These are phyloP conservation scores for Lepidocyrtoides sp. DNA, from an alignment of 2,888 invertebrate genomes.

Conservation along the genomic window DNA sequence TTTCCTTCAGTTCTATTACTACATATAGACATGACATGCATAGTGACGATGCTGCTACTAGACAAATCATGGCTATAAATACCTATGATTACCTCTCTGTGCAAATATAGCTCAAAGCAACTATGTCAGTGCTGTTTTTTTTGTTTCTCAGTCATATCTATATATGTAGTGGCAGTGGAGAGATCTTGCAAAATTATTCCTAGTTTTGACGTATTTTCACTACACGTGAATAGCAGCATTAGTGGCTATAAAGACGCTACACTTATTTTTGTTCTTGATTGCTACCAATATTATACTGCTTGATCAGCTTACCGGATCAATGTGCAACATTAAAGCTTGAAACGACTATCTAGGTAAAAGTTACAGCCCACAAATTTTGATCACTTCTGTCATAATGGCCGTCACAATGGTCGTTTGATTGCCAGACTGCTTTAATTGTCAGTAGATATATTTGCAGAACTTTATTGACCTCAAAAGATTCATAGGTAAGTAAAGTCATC, in stretches of 20 bases:
- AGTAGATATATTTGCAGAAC: background rate
- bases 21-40: background rate
- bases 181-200: background rate
- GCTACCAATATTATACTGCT: background rate
- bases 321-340: background rate
- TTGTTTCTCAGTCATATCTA: background rate
- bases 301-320: background rate
- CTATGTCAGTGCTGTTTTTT: background rate
- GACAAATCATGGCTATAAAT: slow-evolving; percentile 70
- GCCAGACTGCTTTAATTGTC: slow-evolving; percentile 4
- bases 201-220: slow-evolving; percentile 6
- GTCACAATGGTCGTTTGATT: background rate
- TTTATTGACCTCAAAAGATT: background rate
- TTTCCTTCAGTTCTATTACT: slow-evolving; percentile 15
- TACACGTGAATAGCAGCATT: background rate
- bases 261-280: slow-evolving; percentile 6
- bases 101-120: slow-evolving; percentile 70
- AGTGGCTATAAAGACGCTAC: background rate
- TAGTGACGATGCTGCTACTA: slow-evolving; percentile 5
- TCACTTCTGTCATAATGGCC: background rate
- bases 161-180: background rate
- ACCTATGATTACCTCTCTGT: slow-evolving; percentile 58
- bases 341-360: background rate
- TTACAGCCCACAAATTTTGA: background rate
- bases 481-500: background rate